Base-by-base conservation (phyloP, 2,113 vertebrate species). In the Echinops telfairi region DNA sequence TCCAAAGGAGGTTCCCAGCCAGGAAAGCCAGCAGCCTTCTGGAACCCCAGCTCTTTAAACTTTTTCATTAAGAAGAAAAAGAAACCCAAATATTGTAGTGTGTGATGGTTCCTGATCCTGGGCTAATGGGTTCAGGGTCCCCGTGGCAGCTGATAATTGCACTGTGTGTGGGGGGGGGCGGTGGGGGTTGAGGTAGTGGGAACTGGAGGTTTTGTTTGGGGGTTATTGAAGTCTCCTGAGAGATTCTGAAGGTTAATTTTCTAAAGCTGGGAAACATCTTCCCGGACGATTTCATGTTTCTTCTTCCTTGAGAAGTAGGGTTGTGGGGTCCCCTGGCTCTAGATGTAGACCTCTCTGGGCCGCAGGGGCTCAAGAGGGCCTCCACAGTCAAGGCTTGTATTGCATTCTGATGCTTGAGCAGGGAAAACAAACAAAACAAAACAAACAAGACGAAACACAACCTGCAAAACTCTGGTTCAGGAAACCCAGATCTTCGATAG, bases 1-100 rank as follows among this genome's bases (percentile, higher is more conserved):
- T 94, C 31, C 95, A 58, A 78, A 93, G 87, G 71, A 89, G 60
- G 90, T 96, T 95, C 79, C 36, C 80, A 92, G 96, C 95, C 95
- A 95, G 94, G 80, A 92, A 96, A 97, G 83, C 84, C 62, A 90
- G 20, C 77, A 83, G 91, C 96, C 92, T 96, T 97, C 95, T 97
- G 95, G 79, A 86, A 38, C 87, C 31, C 78, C 66, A 64, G 85
- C 70, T 93, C 75, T 91, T 80, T 71, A 80, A 97, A 97, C 40
- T 95, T 96, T 94, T 88, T 91, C 79, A 88, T 94, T 88, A 81
- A n/a, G 86, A 62, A 53, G 60, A 22, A 89, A 86, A 70, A 84
- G 19, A 70, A 87, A 43, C 75, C 40, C 89, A 88, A 66, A 95
- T 29, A 87, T 25, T 80, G 78, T 40, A 6, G 60, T 11, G 15